Conservation (phyloP, 2,797 vertebrate species). For the Paramormyrops hopkinsi region DNA sequence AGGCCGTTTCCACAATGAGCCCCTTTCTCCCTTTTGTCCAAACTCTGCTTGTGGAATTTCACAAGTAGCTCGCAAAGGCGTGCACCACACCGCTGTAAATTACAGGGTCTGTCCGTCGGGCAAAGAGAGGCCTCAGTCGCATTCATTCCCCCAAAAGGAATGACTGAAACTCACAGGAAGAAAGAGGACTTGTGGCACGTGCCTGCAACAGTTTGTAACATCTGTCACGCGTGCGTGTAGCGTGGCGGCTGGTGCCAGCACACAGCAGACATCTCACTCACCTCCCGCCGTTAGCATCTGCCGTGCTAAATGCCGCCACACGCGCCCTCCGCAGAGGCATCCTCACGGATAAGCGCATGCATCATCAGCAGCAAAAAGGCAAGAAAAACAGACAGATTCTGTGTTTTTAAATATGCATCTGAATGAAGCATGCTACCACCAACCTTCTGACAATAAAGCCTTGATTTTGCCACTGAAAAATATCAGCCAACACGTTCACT, state of each 20-base stretch:
- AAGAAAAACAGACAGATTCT: neutral
- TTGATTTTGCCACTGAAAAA: neutral
- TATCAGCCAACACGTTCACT: neutral
- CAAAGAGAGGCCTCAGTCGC: conserved; percentile 57
- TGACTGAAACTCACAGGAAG: conserved; percentile 59
- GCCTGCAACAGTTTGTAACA: conserved; percentile 76
- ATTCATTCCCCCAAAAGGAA: conserved; percentile 56
- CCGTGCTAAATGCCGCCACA: conserved; percentile 48
- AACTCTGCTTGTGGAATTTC: conserved; percentile 67
- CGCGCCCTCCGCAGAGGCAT: conserved; percentile 33
- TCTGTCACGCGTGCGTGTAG: conserved; percentile 73
- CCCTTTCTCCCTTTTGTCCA: conserved; percentile 50
- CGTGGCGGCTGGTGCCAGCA: conserved; percentile 58
- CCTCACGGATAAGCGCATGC: conserved; percentile 34
- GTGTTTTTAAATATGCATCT: neutral
- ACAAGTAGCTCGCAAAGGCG: conserved; percentile 59
- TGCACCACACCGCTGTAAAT: conserved; percentile 53
- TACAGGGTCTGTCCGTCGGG: conserved; percentile 54
- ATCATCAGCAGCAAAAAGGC: neutral
- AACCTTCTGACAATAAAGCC: neutral
- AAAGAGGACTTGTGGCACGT: conserved; percentile 41
- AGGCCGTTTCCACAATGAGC: conserved; percentile 26
- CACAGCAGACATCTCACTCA: conserved; percentile 80
- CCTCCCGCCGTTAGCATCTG: conserved; percentile 86
- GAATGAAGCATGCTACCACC: neutral